phyloP scores from a whole-genome alignment of 2,113 vertebrate genomes.

The Tupaia tana region DNA sequence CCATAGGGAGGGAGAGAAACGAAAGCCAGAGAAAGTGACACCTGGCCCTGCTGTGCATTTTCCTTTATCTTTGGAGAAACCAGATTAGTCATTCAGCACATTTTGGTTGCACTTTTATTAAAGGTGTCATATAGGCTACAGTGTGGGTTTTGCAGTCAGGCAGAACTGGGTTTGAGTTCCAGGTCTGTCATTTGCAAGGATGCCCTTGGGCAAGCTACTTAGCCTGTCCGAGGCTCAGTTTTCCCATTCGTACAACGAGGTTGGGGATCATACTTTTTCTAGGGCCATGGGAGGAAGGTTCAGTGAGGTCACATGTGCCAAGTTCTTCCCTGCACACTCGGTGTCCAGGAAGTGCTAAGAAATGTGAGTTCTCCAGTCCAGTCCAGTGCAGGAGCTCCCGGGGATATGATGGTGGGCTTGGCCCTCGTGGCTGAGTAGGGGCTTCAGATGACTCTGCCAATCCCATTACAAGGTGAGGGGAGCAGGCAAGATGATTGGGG shows the following conservation, averaged over 20 bases:
- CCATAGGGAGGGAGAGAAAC: not conserved
- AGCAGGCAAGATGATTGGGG: not conserved
- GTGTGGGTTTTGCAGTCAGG: not conserved
- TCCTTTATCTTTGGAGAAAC: not conserved
- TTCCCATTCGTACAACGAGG: not conserved
- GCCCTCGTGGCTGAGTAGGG: not conserved
- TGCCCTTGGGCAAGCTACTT: not conserved
- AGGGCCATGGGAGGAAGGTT: not conserved
- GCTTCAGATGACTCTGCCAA: not conserved
- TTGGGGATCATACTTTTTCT: not conserved
- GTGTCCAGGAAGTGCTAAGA: not conserved
- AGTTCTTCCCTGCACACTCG: not conserved
- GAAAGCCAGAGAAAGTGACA: not conserved
- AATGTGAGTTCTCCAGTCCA: fast-evolving
- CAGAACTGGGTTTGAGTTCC: not conserved
- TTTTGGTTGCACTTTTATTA: not conserved
- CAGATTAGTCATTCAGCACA: not conserved
- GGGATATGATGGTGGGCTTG: fast-evolving
- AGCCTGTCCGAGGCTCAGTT: not conserved
- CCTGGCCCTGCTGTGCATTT: not conserved
- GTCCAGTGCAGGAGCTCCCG: not conserved
- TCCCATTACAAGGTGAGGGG: fast-evolving
- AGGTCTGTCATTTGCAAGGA: not conserved
- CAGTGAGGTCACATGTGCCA: fast-evolving
- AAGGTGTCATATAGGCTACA: not conserved